Base-by-base conservation (phyloP, 2,797 vertebrate species). In the Sebastes melanostomus region DNA sequence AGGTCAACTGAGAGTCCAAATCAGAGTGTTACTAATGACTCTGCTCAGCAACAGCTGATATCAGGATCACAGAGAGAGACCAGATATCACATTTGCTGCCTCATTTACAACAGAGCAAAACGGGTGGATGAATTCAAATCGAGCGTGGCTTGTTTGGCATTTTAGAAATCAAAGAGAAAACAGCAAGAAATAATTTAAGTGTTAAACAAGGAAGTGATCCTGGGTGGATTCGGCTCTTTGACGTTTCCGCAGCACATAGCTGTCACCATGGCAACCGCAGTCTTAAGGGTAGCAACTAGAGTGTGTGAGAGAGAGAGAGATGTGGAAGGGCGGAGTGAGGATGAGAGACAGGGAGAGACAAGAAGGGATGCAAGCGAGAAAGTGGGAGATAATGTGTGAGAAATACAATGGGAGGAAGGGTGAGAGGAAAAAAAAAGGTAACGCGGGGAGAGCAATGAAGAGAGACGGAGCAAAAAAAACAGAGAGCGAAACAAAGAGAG, bases 201-300 rank as follows among this genome's bases (percentile, higher is more conserved):
- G 91, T 89, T 91, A 89, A 93, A 94, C 86, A 89, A 93, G 91
- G 88, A 94, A 93, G 85, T 92, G 86, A 89, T 91, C 90, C 90
- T 82, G 89, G 82, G 91, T 83, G 91, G 89, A 94, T 92, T 88
- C 62, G 16, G 90, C 92, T 92, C 91, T 92, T 94, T 94, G 90
- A 94, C 86, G 91, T 95, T 96, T 94, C 91, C 72, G 87, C 94
- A 94, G 95, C 92, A 87, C 93, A 94, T 91, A 93, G 92, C 92
- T 93, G 94, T 96, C 94, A 89, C 95, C 93, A 96, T 96, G 94
- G 95, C 81, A 96, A 96, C 95, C 93, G 61, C 88, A 85, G 93
- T 92, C 93, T 94, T 94, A 93, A 94, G 93, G 92, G 91, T 93
- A 94, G 94, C 90, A 92, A 93, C 88, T 77, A 72, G 88, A 86